Conservation (phyloP, 2,113 vertebrate genomes). For the Leucoraja erinaceus region DNA sequence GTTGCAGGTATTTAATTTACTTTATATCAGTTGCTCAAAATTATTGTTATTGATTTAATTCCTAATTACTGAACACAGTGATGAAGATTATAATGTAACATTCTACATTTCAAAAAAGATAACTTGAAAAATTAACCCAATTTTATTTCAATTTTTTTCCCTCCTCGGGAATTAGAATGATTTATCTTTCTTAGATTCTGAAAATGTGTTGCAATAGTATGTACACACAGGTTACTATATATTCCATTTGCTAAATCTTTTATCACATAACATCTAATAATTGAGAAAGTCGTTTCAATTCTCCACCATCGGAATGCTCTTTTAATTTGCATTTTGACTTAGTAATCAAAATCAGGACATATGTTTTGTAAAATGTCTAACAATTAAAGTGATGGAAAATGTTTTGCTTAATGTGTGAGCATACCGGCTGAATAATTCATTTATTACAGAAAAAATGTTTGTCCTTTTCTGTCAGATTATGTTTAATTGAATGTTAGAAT, state of each 20-base stretch:
- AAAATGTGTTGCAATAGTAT: no score
- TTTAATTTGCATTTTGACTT: neutral
- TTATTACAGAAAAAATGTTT: neutral
- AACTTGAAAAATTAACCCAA: neutral
- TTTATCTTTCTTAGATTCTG: no score
- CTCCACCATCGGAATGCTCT: neutral
- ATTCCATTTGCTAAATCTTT: no score
- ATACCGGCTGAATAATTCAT: neutral
- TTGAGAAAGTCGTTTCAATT: neutral
- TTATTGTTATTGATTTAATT: neutral
- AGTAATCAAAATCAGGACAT: neutral
- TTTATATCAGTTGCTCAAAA: neutral
- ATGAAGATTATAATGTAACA: neutral
- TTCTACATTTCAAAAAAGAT: no score
- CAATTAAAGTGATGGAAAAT: neutral
- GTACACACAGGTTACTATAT: no score
- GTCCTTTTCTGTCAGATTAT: neutral
- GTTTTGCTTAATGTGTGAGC: neutral
- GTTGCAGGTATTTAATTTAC: constrained; percentile 67
- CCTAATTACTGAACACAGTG: no score
- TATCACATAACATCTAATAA: no score
- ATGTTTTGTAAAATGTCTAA: neutral
- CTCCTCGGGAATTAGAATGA: neutral
- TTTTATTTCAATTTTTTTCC: neutral
- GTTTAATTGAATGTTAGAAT: constrained; percentile 7